Conservation (phyloP, 1,140 invertebrate genomes). For the Cyclargus thomasi region DNA sequence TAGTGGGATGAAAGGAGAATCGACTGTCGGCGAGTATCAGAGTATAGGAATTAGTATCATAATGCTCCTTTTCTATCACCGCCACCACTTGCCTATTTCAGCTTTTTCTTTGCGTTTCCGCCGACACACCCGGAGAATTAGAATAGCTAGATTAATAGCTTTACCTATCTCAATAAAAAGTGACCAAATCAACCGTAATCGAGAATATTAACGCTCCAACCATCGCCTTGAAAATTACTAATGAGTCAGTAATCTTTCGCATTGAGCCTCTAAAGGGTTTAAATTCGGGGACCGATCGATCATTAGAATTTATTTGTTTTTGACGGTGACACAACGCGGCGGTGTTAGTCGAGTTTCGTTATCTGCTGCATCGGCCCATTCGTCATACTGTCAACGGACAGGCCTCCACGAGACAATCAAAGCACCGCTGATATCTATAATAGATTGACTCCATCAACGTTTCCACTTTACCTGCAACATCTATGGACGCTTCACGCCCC, state of each 20-base stretch:
- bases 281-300: conserved; percentile 62
- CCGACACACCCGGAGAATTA: too few species aligned
- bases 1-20: too few species aligned
- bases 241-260: conserved; percentile 18
- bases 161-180: too few species aligned
- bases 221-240: conserved; percentile 3
- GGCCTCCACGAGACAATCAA: conserved; percentile 64
- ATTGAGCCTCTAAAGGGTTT: conserved; percentile 55
- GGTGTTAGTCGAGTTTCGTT: conserved; percentile 51
- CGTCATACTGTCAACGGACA: conserved; percentile 69
- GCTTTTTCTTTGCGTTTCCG: too few species aligned
- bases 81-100: too few species aligned
- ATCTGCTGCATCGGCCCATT: conserved; percentile 67
- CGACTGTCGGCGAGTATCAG: too few species aligned
- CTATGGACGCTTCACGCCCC: too few species aligned
- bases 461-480: background rate
- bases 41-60: too few species aligned
- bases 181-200: background rate
- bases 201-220: background rate
- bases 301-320: conserved; percentile 73
- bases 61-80: too few species aligned
- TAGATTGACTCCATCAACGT: conserved; percentile 4
- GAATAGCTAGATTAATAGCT: too few species aligned
- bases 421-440: conserved; percentile 62
- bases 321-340: conserved; percentile 65